phyloP scores from a whole-genome alignment of 2,888 invertebrate species.

The Poecilus cupreus region DNA sequence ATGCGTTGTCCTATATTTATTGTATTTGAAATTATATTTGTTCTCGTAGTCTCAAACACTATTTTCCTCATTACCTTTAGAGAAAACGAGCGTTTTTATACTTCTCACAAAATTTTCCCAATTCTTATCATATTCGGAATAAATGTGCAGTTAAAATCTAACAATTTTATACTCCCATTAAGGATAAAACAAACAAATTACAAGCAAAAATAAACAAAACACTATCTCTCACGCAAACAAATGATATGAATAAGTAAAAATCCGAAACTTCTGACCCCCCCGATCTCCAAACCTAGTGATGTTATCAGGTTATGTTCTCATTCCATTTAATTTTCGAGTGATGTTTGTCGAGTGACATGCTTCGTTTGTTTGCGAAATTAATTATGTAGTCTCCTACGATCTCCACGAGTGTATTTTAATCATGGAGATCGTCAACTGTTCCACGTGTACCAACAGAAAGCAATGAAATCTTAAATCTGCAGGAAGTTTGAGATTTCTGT shows the following conservation, averaged over 20 bases:
- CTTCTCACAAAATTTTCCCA: no score
- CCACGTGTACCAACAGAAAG: not conserved
- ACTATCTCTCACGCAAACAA: slow-evolving; percentile 33
- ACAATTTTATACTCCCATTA: not conserved
- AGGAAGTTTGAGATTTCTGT: slow-evolving; percentile 6
- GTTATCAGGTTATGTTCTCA: slow-evolving; percentile 35
- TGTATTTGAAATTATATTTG: no score
- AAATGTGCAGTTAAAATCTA: slow-evolving; percentile 6
- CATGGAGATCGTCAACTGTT: slow-evolving; percentile 40
- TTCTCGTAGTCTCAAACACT: no score
- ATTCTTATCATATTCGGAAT: no score
- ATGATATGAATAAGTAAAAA: slow-evolving; percentile 26
- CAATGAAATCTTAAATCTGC: not conserved
- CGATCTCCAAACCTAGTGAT: not conserved
- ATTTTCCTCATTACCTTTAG: no score
- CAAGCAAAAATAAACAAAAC: slow-evolving; percentile 19
- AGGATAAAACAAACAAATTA: slow-evolving; percentile 30
- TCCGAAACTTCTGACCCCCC: not conserved
- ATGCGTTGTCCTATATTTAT: no score
- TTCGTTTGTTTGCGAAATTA: slow-evolving; percentile 17
- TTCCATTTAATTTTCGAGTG: slow-evolving; percentile 37
- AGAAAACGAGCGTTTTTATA: no score
- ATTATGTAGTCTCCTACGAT: not conserved
- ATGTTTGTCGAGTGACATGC: slow-evolving; percentile 43
- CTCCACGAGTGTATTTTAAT: slow-evolving; percentile 21